Percentiles rank a stretch among this genome's conserved stretches.
phyloP scores from a whole-genome alignment of 35 echinoderm and acorn worm species.

The Ptychodera flava region DNA sequence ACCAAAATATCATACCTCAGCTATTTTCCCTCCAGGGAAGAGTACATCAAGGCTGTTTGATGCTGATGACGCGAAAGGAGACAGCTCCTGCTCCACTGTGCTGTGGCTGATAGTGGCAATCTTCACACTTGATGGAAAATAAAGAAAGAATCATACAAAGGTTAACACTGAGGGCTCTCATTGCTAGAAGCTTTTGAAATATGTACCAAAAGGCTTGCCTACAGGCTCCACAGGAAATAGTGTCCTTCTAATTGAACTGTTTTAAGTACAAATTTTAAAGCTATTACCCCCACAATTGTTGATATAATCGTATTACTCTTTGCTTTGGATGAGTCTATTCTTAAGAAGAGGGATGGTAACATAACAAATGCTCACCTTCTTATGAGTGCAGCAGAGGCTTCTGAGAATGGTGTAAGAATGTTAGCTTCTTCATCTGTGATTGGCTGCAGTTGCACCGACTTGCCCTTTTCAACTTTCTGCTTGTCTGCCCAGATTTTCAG shows the following conservation, averaged over 20 bases:
- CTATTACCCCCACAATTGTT: no score
- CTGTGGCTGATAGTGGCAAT: constrained; percentile 54
- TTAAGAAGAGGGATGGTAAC: no score
- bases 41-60: constrained; percentile 37
- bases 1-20: constrained; percentile 69
- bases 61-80: constrained; percentile 55
- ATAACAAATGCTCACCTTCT: constrained; percentile 45
- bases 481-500: constrained; percentile 81
- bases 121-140: constrained; percentile 49
- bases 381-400: constrained; percentile 47
- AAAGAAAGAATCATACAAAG: no score
- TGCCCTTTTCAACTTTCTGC: constrained; percentile 41
- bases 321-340: no score
- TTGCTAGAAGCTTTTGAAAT: no score
- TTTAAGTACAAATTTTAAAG: no score
- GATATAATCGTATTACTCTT: no score
- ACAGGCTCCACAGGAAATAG: no score
- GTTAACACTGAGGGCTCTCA: no score
- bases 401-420: constrained; percentile 85
- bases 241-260: no score
- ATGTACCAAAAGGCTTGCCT: no score
- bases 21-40: constrained; percentile 57
- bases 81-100: constrained; percentile 66
- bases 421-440: constrained; percentile 68
- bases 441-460: constrained; percentile 47